Conservation (phyloP, 2,797 vertebrate genomes). For the Florisuga fusca region DNA sequence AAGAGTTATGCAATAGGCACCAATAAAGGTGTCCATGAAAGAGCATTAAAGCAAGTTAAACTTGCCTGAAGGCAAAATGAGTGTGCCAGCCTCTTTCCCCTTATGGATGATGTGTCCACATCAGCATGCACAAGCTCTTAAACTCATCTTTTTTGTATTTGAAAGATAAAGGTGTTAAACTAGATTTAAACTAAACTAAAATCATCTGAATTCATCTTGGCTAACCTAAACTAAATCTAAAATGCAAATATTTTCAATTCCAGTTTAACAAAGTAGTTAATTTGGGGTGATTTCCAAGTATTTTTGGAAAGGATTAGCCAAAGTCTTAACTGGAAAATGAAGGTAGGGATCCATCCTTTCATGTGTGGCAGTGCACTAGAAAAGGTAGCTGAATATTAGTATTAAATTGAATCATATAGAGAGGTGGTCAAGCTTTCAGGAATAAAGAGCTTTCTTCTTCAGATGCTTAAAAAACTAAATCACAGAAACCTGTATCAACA, state of each 20-base stretch:
- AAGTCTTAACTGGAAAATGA: background rate
- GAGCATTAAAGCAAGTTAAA: background rate
- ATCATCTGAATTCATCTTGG: background rate
- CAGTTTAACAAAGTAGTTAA: background rate
- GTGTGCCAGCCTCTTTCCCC: background rate
- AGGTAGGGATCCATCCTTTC: background rate
- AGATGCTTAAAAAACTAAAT: background rate
- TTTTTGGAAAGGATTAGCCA: background rate
- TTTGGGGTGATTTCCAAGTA: background rate
- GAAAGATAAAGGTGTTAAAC: background rate
- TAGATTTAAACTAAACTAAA: background rate
- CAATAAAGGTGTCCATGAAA: background rate
- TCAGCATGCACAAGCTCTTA: background rate
- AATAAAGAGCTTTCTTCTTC: background rate
- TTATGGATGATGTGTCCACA: background rate
- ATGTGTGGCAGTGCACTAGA: background rate
- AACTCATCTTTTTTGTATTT: background rate
- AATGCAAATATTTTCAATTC: background rate
- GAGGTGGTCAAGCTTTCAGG: background rate
- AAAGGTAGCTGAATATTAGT: background rate
- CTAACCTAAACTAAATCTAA: background rate
- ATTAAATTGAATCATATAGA: background rate
- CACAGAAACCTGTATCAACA: background rate
- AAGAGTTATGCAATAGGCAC: background rate
- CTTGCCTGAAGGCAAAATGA: background rate